Evolutionary conservation across 2,888 invertebrate genomes (phyloP).

Genomic region (Pteria penguin): DNA sequence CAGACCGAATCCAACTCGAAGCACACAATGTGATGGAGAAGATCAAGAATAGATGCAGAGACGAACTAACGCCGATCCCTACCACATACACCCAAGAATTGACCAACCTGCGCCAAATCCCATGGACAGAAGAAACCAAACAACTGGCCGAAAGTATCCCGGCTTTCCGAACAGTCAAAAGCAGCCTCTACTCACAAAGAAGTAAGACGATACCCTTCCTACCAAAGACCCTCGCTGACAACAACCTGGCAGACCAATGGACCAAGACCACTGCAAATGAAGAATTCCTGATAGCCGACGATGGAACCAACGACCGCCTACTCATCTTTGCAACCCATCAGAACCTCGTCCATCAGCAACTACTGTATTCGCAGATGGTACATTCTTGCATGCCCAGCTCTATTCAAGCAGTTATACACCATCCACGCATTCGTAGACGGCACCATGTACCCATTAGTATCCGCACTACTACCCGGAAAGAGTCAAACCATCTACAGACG

Average conservation of each 20-base stretch:
- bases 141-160: conserved; percentile 17
- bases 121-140: no score
- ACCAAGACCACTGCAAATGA: conserved; percentile 19
- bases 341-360: background rate
- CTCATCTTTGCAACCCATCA: background rate
- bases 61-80: no score
- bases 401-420: conserved; percentile 34
- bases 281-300: background rate
- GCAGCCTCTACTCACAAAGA: conserved; percentile 17
- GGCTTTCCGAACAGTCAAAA: conserved; percentile 21
- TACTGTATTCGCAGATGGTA: conserved; percentile 29
- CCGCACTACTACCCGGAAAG: conserved; percentile 32
- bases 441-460: conserved; percentile 32
- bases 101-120: no score
- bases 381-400: conserved; percentile 31
- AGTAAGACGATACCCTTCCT: background rate
- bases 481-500: conserved; percentile 12
- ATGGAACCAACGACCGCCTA: background rate
- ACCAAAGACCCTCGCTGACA: conserved; percentile 5
- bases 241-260: conserved; percentile 25
- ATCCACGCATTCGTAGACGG: conserved; percentile 30
- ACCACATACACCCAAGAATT: no score
- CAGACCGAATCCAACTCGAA: no score
- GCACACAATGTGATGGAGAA: no score
- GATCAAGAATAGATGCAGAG: no score